A percentile compares a stretch with the other conserved stretches of the same genome.
Conservation (phyloP, 2,888 invertebrate genomes). For the Falcaria lacertinaria region DNA sequence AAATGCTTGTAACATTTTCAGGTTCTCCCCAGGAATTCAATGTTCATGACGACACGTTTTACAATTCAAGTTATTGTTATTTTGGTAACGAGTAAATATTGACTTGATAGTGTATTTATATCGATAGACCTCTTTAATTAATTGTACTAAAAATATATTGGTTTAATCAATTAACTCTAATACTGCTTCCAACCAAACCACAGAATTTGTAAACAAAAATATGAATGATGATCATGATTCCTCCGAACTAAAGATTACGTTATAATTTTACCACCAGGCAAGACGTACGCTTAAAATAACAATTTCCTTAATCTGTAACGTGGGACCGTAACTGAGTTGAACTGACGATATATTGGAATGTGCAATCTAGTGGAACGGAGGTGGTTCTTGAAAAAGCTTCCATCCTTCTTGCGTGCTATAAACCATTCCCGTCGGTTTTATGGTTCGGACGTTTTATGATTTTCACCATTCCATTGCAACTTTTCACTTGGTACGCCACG, state of each 20-base stretch:
- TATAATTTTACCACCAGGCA: too few relatives aligned
- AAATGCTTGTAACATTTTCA: slow-evolving; percentile 18
- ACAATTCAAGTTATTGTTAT: slow-evolving; percentile 18
- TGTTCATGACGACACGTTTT: slow-evolving; percentile 27
- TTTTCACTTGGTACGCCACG: slow-evolving; percentile 24
- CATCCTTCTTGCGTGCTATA: slow-evolving; percentile 60
- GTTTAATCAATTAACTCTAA: too few relatives aligned
- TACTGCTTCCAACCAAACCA: too few relatives aligned
- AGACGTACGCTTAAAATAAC: too few relatives aligned
- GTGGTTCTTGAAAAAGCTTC: slow-evolving; percentile 41
- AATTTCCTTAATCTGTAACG: slow-evolving; percentile 17
- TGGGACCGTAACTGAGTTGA: slow-evolving; percentile 16
- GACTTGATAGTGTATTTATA: neutral
- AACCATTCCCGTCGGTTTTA: slow-evolving; percentile 53
- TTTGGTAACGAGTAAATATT: neutral
- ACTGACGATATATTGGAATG: slow-evolving; percentile 52
- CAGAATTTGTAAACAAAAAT: too few relatives aligned
- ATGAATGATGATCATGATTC: too few relatives aligned
- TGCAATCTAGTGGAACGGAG: slow-evolving; percentile 61
- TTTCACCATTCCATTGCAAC: slow-evolving; percentile 47
- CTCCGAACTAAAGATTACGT: too few relatives aligned
- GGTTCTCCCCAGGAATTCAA: slow-evolving; percentile 22
- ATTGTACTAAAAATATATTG: too few relatives aligned
- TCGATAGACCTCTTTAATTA: too few relatives aligned
- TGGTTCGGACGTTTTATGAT: slow-evolving; percentile 56